Evolutionary conservation across 2,888 invertebrate species (phyloP).

Genomic region (Leptinotarsa juncta): DNA sequence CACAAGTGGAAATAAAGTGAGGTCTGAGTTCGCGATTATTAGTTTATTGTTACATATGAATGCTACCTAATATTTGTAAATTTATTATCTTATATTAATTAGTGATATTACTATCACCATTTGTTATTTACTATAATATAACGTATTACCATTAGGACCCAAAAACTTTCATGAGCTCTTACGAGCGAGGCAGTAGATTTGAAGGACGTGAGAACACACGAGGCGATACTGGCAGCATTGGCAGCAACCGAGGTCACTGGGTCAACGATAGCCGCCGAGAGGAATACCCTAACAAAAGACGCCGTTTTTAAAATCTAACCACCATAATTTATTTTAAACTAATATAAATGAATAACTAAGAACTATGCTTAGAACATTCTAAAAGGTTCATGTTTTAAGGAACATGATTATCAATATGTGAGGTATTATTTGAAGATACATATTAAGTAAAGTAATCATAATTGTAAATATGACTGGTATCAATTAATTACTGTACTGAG

Average conservation of each 20-base stretch:
- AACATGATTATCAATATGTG: conserved; percentile 1
- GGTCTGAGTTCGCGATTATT: conserved; percentile 2
- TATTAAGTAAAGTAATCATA: background rate
- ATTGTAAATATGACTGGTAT: conserved; percentile 3
- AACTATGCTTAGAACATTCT: conserved; percentile 2
- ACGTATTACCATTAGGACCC: conserved; percentile 54
- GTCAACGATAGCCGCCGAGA: conserved; percentile 58
- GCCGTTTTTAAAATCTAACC: conserved; percentile 50
- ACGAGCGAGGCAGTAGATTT: conserved; percentile 53
- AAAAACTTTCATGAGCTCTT: conserved; percentile 58
- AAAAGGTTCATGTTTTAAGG: background rate
- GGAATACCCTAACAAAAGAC: conserved; percentile 56
- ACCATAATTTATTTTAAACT: background rate
- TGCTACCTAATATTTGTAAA: background rate
- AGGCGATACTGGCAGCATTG: conserved; percentile 42
- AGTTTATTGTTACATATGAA: background rate
- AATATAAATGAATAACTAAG: background rate
- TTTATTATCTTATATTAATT: background rate
- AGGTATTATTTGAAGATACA: conserved; percentile 1
- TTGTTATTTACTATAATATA: conserved; percentile 34
- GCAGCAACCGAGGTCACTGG: conserved; percentile 55
- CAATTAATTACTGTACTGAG: conserved; percentile 2
- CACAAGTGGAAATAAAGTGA: background rate
- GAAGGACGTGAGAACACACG: conserved; percentile 44
- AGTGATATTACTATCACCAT: background rate